Evolutionary conservation across 2,888 invertebrate species (phyloP).

Genomic region (Caprella mutica): DNA sequence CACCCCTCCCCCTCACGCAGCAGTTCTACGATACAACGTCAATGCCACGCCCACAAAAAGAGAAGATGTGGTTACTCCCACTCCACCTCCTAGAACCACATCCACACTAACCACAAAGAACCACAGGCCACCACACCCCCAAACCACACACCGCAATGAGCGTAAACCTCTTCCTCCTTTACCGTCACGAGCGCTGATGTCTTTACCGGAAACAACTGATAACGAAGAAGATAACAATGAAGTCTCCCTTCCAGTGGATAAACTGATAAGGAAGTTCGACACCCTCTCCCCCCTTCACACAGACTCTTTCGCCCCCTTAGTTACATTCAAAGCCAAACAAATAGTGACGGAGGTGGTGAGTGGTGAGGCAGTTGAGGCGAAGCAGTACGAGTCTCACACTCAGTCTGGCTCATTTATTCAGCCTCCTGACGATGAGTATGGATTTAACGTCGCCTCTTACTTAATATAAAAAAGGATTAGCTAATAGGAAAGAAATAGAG

Average conservation of each 20-base stretch:
- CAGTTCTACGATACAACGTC: neutral
- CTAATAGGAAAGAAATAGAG: too few relatives aligned
- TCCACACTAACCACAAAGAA: neutral
- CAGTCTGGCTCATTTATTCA: constrained; percentile 4
- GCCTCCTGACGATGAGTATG: constrained; percentile 3
- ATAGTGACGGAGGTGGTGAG: too few relatives aligned
- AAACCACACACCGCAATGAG: too few relatives aligned
- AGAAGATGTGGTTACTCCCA: neutral
- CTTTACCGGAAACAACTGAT: neutral
- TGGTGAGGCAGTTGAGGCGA: too few relatives aligned
- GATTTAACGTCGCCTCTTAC: constrained; percentile 3
- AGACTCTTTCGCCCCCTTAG: too few relatives aligned
- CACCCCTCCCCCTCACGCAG: constrained; percentile 2
- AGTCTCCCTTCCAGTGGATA: too few relatives aligned
- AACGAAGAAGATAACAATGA: neutral
- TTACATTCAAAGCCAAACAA: too few relatives aligned
- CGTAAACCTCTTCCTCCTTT: neutral
- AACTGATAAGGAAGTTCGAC: too few relatives aligned
- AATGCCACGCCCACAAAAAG: neutral
- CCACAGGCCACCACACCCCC: too few relatives aligned
- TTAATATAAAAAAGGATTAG: too few relatives aligned
- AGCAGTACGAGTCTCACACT: too few relatives aligned
- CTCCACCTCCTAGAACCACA: constrained; percentile 3
- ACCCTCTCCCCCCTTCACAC: too few relatives aligned
- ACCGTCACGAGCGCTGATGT: neutral